Evolutionary conservation across 2,888 invertebrate genomes (phyloP), one percentile per base, ranked within the genome.

Genomic region (Yponomeuta malinellus): DNA sequence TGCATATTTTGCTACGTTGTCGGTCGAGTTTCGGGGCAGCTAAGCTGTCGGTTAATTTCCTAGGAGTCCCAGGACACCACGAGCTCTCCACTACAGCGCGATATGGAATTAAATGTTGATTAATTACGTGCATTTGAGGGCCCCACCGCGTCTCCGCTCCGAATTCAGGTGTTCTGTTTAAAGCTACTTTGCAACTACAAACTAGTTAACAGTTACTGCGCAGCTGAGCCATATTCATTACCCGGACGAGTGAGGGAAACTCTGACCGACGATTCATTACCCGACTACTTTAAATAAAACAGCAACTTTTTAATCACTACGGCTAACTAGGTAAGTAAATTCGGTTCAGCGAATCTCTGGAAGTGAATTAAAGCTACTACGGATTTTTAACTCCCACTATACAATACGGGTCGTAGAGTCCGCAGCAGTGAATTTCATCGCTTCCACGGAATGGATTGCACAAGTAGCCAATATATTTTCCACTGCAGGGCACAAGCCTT

Each of bases 91-190:
- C 77, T 79, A 75, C 74, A 78, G 76, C 77, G 77, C 83, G 82
- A 82, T 85, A 84, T 85, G 81, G 84, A 90, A 89, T 90, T 90
- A 90, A 89, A 91, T 88, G 88, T 86, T 90, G 87, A 90, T 90
- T 89, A 90, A 89, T 89, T 83, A 81, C 83, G 79, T 80, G 80
- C 83, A 82, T 86, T 87, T 86, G 83, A 84, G 82, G 80, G 80
- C 78, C 80, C 75, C 77, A 73, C 75, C 71, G 79, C 73, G 77
- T 76, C 76, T 78, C 74, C 77, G 76, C 72, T 76, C 74, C 73
- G 77, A 77, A 79, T 86, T 83, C 83, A 87, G 87, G 87, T 87
- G 85, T 82, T 82, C 82, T 84, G 82, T 85, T 85, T 83, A 83
- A 77, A 82, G 82, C 76, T 83, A 84, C 84, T 87, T 87, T 83